Evolutionary conservation across 1,140 invertebrate genomes (phyloP).

Genomic region (Brachionus koreanus): DNA sequence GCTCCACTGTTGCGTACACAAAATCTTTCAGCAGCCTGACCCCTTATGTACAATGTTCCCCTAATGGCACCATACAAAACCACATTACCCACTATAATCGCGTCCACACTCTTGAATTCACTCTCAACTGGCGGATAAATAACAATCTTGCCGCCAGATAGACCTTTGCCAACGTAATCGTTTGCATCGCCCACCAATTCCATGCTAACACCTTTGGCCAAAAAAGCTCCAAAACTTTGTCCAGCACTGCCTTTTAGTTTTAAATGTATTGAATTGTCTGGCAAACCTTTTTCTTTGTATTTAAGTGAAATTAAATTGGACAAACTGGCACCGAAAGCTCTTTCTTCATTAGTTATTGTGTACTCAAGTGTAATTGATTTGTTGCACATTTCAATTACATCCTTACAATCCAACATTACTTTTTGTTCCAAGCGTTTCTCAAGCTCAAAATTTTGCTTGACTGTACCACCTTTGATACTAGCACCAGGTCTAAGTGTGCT

Average conservation of each 20-base stretch:
- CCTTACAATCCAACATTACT: slow-evolving; percentile 70
- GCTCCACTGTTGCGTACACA: slow-evolving; percentile 95
- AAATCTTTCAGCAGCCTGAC: slow-evolving; percentile 93
- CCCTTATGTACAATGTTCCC: slow-evolving; percentile 88
- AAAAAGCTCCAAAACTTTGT: slow-evolving; percentile 97
- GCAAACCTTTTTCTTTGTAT: slow-evolving; percentile 33
- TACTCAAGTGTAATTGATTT: slow-evolving; percentile 70
- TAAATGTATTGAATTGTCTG: slow-evolving; percentile 74
- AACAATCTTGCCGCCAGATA: slow-evolving; percentile 89
- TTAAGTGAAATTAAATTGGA: slow-evolving; percentile 68
- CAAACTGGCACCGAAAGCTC: slow-evolving; percentile 85
- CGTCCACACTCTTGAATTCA: slow-evolving; percentile 76
- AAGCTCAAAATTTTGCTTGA: slow-evolving; percentile 80
- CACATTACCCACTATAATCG: slow-evolving; percentile 96
- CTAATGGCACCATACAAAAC: slow-evolving; percentile 93
- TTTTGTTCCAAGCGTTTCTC: slow-evolving; percentile 81
- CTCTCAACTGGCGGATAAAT: slow-evolving; percentile 78
- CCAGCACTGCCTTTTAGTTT: slow-evolving; percentile 87
- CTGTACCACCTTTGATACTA: slow-evolving; percentile 83
- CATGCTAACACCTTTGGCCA: slow-evolving; percentile 81
- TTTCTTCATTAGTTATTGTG: slow-evolving; percentile 81
- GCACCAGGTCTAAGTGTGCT: slow-evolving; percentile 79
- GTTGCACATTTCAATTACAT: slow-evolving; percentile 63
- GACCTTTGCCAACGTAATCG: slow-evolving; percentile 93
- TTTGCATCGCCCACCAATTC: slow-evolving; percentile 94